These are phyloP conservation scores for Congeria kusceri DNA, from an alignment of 2,888 invertebrate genomes.

Conservation along the genomic window DNA sequence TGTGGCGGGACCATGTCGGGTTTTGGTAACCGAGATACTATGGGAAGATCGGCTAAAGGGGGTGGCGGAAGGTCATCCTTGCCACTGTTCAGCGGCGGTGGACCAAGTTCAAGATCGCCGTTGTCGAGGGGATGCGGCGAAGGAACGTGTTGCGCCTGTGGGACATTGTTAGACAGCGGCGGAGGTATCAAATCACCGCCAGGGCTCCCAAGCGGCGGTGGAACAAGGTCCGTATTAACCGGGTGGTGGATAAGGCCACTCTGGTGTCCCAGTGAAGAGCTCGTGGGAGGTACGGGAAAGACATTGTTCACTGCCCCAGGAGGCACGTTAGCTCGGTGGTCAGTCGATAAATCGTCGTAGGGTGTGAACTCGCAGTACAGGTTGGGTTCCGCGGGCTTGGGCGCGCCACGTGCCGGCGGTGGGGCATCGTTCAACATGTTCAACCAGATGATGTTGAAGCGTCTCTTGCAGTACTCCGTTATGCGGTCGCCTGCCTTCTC, in stretches of 20 bases:
- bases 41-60: too few species aligned
- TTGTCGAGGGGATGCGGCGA: too few species aligned
- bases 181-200: background rate
- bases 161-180: too few species aligned
- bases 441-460: conserved; percentile 1
- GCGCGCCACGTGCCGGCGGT: background rate
- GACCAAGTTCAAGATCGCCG: too few species aligned
- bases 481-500: too few species aligned
- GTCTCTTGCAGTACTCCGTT: too few species aligned
- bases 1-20: too few species aligned
- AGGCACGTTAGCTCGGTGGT: background rate
- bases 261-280: too few species aligned
- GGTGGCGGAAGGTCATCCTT: too few species aligned
- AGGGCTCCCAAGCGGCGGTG: background rate
- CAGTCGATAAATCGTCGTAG: background rate
- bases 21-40: too few species aligned
- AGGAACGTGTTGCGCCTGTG: too few species aligned
- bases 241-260: background rate
- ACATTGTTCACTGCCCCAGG: background rate
- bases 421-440: background rate
- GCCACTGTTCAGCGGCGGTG: too few species aligned
- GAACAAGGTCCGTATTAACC: background rate
- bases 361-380: background rate
- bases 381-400: background rate
- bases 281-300: background rate